Base-by-base conservation (phyloP, 2,888 invertebrate species). In the Boloria selene region DNA sequence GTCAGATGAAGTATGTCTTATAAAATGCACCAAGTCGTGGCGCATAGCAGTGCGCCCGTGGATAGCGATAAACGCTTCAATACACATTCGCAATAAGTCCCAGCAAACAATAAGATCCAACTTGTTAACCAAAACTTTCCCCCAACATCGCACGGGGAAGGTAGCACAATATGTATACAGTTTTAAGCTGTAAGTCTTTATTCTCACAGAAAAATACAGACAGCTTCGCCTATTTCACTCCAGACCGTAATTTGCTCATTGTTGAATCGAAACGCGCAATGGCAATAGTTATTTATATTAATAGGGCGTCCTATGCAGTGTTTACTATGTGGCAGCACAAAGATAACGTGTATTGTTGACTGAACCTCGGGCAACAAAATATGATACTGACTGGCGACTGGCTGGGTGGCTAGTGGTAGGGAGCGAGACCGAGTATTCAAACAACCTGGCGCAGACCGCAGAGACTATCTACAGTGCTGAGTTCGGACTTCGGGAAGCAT, bases 1-100 rank as follows among this genome's bases (percentile, higher is more conserved):
- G 77, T 96, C 95, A 75, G 96, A 96, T 74, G 95, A 95, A 72
- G 96, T 96, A 90, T 96, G 95, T 82, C 95, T 93, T 88, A 96
- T 96, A 81, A 95, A 95, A 80, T 95, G 94, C 84, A 94, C 91
- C 86, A 95, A 90, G 87, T 95, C 94, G 93, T 94, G 94, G 94
- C 95, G 95, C 95, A 95, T 95, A 93, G 95, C 95, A 94, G 95
- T 94, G 90, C 94, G 94, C 88, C 92, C 92, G 90, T 92, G 92
- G 77, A 92, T 92, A 79, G 92, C 92, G 85, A 86, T 92, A 68
- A 92, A 92, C 87, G 92, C 88, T 89, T 92, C 92, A 87, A 92
- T 90, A 91, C 92, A 92, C 92, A 92, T 92, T 91, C 91, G 92
- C 87, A 84, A 88, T 79, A 88, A 86, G 86, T 90, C 90, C 86